Percentiles rank a stretch among this genome's conserved stretches.
Conservation (phyloP, 2,888 invertebrate species). For the Baccha elongata region DNA sequence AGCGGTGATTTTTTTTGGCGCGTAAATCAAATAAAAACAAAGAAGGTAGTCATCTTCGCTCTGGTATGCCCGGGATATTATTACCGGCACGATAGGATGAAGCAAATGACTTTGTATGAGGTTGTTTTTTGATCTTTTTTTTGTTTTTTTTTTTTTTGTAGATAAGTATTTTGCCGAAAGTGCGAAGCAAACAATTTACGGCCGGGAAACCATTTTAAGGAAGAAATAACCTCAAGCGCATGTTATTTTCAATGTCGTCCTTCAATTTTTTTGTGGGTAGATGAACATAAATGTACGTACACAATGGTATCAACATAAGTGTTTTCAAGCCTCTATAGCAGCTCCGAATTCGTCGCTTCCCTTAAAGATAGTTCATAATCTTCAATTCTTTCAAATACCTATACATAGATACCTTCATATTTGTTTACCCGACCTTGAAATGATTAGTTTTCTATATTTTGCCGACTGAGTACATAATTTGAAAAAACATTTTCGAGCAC, state of each 20-base stretch:
- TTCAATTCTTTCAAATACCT: too few relatives aligned
- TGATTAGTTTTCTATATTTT: conserved; percentile 16
- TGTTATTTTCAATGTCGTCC: conserved; percentile 55
- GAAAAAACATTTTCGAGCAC: conserved; percentile 46
- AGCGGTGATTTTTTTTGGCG: conserved; percentile 52
- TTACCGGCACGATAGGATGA: conserved; percentile 45
- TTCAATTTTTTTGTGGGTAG: conserved; percentile 1
- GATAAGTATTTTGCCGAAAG: conserved; percentile 3
- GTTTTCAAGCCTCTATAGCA: background rate
- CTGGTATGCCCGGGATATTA: conserved; percentile 44
- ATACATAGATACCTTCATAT: too few relatives aligned
- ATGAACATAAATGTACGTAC: too few relatives aligned
- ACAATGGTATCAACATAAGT: too few relatives aligned
- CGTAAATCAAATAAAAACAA: conserved; percentile 64
- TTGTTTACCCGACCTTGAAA: conserved; percentile 57
- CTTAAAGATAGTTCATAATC: conserved; percentile 44
- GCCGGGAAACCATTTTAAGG: conserved; percentile 16
- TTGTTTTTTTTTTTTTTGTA: conserved; percentile 2
- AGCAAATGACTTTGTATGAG: conserved; percentile 41
- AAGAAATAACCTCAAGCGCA: conserved; percentile 56
- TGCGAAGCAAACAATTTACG: conserved; percentile 37
- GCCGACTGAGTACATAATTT: conserved; percentile 32
- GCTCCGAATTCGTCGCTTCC: conserved; percentile 9
- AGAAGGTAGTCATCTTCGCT: conserved; percentile 21
- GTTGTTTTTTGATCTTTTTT: conserved; percentile 7